Conservation (phyloP, 2,797 vertebrate genomes). For the Bradypodion ventrale region DNA sequence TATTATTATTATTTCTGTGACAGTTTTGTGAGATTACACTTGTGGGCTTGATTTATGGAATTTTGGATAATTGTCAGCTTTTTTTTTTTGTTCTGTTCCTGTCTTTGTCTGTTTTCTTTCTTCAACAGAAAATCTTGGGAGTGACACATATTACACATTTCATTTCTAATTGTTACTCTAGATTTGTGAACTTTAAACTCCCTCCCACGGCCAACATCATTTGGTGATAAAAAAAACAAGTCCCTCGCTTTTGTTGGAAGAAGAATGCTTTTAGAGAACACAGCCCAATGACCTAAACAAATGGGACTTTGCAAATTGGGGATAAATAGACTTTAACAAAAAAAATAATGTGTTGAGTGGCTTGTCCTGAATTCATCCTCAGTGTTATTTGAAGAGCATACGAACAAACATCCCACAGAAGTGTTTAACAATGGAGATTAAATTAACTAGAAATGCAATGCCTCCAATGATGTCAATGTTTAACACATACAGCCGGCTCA, state of each 20-base stretch:
- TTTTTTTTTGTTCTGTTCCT: constrained; percentile 23
- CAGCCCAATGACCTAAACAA: background rate
- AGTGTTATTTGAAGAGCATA: background rate
- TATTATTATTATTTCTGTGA: constrained; percentile 63
- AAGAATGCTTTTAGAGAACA: background rate
- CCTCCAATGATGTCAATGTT: background rate
- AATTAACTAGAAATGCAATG: background rate
- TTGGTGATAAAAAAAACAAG: constrained; percentile 30
- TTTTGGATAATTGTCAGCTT: constrained; percentile 68
- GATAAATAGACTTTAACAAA: background rate
- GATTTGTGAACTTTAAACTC: constrained; percentile 30
- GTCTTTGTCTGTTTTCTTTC: constrained; percentile 35
- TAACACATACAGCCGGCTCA: too few species aligned
- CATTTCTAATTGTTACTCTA: constrained; percentile 46
- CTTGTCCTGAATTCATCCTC: background rate
- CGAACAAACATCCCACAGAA: background rate
- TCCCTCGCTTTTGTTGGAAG: constrained; percentile 2
- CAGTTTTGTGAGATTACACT: constrained; percentile 43
- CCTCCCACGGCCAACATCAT: constrained; percentile 32
- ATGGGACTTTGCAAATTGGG: background rate
- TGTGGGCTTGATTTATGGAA: constrained; percentile 61
- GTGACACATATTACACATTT: constrained; percentile 41
- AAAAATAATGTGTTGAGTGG: background rate
- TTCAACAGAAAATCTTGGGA: constrained; percentile 44
- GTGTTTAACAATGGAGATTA: background rate